Base-by-base conservation (phyloP, 2,113 vertebrate genomes). In the Hippocampus abdominalis region DNA sequence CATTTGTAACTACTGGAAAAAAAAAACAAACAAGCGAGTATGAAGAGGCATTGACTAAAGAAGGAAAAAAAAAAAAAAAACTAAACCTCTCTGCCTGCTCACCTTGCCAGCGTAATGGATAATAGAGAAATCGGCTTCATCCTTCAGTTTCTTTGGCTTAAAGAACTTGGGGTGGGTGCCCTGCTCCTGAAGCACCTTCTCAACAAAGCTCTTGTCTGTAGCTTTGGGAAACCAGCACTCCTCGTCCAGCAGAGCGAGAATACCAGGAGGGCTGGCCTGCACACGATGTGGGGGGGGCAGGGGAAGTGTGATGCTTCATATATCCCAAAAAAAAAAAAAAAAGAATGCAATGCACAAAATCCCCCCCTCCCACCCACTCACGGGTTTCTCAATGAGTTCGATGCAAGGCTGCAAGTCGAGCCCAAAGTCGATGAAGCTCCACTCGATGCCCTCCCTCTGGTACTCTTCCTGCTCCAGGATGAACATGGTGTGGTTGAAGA, bases 401-500 rank as follows among this genome's bases (percentile, higher is more conserved):
- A 98, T 98, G 86, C 97, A 99, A 8, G 97, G 97, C 89, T 98
- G 97, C 81, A 99, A 92, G 66, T 98, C 97, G 2, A 99, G 91
- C 54, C 97, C 97, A 0, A 99, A 99, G 83, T 99, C 97, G 27
- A 99, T 98, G 90, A 99, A 99, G 86, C 95, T 98, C 97, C 97
- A 99, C 90, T 98, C 96, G 23, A 99, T 99, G 63, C 97, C 97
- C 85, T 99, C 97, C 0, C 96, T 92, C 85, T 98, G 96, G 84
- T 98, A 99, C 69, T 99, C 97, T 83, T 99, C 97, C 85, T 99
- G 97, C 91, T 99, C 97, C 89, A 98, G 93, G 86, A 99, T 92
- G 86, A 99, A 99, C 97, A 99, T 99, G 64, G 97, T 98, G 89
- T 99, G 97, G 91, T 99, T 99, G 92, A 99, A 99, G 23, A 99